These are phyloP conservation scores for Drosophila borborema DNA, from an alignment of 2,888 invertebrate genomes.

Conservation along the genomic window DNA sequence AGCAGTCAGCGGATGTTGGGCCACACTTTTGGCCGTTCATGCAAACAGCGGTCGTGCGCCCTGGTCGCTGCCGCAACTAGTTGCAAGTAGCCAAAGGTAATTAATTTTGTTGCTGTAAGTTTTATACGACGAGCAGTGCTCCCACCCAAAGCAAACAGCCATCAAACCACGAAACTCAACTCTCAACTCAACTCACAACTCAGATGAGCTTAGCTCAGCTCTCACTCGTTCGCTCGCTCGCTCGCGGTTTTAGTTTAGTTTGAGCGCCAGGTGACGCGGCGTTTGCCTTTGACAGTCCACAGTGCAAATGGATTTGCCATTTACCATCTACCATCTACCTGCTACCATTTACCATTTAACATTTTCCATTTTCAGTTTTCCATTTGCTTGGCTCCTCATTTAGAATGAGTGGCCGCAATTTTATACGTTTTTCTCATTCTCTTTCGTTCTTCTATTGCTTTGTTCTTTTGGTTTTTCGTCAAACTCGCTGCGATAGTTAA, in stretches of 20 bases:
- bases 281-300: slow-evolving; percentile 59
- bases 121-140: slow-evolving; percentile 30
- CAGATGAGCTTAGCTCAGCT: slow-evolving; percentile 10
- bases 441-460: slow-evolving; percentile 5
- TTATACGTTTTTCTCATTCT: slow-evolving; percentile 30
- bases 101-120: slow-evolving; percentile 81
- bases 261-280: slow-evolving; percentile 42
- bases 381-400: slow-evolving; percentile 71
- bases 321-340: background rate
- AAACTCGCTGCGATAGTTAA: slow-evolving; percentile 25
- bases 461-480: slow-evolving; percentile 25
- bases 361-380: slow-evolving; percentile 51
- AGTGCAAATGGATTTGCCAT: slow-evolving; percentile 73
- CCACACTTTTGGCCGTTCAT: slow-evolving; percentile 60
- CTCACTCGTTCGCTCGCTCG: background rate
- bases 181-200: slow-evolving; percentile 22
- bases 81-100: slow-evolving; percentile 82
- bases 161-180: slow-evolving; percentile 47
- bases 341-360: slow-evolving; percentile 33
- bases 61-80: slow-evolving; percentile 53
- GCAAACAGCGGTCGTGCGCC: slow-evolving; percentile 42
- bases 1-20: slow-evolving; percentile 68
- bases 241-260: slow-evolving; percentile 21
- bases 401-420: slow-evolving; percentile 57
- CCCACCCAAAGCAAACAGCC: slow-evolving; percentile 33